Percentiles rank a stretch among this genome's conserved stretches.
Conservation (phyloP, 2,888 invertebrate genomes). For the Hyposoter didymator region DNA sequence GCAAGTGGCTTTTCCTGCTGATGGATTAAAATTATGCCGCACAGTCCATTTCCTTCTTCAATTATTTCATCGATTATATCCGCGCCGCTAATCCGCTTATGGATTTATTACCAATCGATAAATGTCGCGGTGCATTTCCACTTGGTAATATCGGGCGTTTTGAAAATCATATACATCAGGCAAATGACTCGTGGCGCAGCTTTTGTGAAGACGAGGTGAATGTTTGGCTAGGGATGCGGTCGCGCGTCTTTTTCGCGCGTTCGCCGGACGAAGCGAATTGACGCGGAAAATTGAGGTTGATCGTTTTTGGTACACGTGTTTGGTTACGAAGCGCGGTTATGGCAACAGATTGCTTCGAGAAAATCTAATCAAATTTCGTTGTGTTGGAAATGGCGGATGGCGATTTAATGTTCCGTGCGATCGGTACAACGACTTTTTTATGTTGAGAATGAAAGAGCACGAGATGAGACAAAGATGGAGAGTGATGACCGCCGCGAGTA, state of each 20-base stretch:
- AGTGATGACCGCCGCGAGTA: slow-evolving; percentile 5
- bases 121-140: not conserved
- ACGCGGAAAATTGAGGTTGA: slow-evolving; percentile 61
- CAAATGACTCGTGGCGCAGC: too few relatives aligned
- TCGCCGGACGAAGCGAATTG: slow-evolving; percentile 56
- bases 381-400: slow-evolving; percentile 9
- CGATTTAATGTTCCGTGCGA: slow-evolving; percentile 3
- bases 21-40: slow-evolving; percentile 54
- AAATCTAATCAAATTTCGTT: slow-evolving; percentile 45
- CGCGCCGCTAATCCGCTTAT: not conserved
- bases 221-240: not conserved
- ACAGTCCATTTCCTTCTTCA: slow-evolving; percentile 30
- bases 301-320: slow-evolving; percentile 24
- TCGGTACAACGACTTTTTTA: slow-evolving; percentile 16
- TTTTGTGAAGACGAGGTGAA: not conserved
- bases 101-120: too few relatives aligned
- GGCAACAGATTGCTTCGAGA: slow-evolving; percentile 36
- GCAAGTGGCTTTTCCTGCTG: slow-evolving; percentile 9
- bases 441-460: slow-evolving; percentile 5
- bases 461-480: not conserved
- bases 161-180: too few relatives aligned
- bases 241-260: slow-evolving; percentile 3
- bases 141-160: too few relatives aligned
- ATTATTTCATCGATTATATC: slow-evolving; percentile 46
- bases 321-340: not conserved